A percentile compares a stretch with the other conserved stretches of the same genome.
These are phyloP conservation scores for Chionodraco myersi DNA, from an alignment of 2,113 vertebrate species.

Conservation along the genomic window DNA sequence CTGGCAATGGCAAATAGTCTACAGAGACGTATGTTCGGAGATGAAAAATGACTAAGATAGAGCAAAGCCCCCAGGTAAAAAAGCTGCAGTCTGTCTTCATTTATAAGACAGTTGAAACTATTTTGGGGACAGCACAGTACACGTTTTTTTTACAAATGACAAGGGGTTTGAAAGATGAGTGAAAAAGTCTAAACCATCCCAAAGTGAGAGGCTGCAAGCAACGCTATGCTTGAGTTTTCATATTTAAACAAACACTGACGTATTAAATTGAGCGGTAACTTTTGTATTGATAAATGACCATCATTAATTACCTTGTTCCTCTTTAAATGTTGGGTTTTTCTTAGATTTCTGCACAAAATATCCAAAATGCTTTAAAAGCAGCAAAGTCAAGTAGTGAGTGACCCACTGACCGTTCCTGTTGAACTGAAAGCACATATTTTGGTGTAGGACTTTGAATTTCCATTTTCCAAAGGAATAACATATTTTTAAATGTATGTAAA, in stretches of 20 bases:
- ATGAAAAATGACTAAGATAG: slow-evolving; percentile 30
- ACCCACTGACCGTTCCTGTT: not conserved
- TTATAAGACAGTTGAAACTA: slow-evolving; percentile 34
- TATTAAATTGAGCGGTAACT: not conserved
- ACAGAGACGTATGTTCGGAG: slow-evolving; percentile 11
- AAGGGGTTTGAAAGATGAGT: slow-evolving; percentile 17
- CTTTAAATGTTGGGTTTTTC: not conserved
- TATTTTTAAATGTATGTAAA: not conserved
- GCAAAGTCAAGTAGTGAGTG: not conserved
- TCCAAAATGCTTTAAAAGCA: not conserved
- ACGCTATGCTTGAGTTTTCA: not conserved
- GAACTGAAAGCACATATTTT: not conserved
- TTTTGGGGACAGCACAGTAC: slow-evolving; percentile 9
- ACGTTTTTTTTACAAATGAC: slow-evolving; percentile 11
- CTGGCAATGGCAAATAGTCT: slow-evolving; percentile 10
- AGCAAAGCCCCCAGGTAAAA: slow-evolving; percentile 24
- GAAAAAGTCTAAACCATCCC: not conserved
- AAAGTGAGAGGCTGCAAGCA: not conserved
- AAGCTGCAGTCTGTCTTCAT: slow-evolving; percentile 52
- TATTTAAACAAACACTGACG: not conserved
- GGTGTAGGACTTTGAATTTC: not conserved
- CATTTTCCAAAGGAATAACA: not conserved
- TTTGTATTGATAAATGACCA: not conserved
- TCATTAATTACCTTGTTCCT: not conserved
- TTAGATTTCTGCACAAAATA: not conserved